Evolutionary conservation across 2,888 invertebrate species (phyloP).

Genomic region (Sclerodermus sp.): DNA sequence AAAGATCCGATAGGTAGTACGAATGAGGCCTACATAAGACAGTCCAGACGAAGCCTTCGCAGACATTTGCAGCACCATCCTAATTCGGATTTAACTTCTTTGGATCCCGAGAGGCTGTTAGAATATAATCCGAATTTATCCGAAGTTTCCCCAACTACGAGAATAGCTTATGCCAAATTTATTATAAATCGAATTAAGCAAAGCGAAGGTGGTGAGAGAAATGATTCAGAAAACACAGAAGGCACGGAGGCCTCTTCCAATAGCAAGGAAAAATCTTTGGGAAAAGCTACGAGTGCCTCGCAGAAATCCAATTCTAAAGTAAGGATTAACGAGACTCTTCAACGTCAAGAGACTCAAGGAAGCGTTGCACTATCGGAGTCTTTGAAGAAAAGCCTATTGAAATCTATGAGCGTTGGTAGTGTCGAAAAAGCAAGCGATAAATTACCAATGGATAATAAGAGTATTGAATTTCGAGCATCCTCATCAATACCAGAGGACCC

Average conservation of each 20-base stretch:
- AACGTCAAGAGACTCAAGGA: background rate
- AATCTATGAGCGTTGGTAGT: conserved; percentile 30
- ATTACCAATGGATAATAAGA: conserved; percentile 1
- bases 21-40: conserved; percentile 67
- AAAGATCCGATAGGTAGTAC: conserved; percentile 80
- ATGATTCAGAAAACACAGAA: conserved; percentile 1
- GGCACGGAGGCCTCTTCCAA: conserved; percentile 4
- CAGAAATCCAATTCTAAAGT: background rate
- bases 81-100: conserved; percentile 63
- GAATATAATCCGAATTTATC: conserved; percentile 81
- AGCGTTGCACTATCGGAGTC: conserved; percentile 16
- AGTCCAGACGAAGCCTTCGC: conserved; percentile 72
- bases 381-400: conserved; percentile 37
- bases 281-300: too few species aligned
- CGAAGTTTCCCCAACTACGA: conserved; percentile 74
- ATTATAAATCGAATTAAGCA: conserved; percentile 70
- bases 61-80: conserved; percentile 72
- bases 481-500: conserved; percentile 66
- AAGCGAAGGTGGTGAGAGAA: conserved; percentile 3
- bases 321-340: conserved; percentile 6
- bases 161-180: conserved; percentile 86
- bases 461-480: conserved; percentile 47
- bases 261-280: too few species aligned
- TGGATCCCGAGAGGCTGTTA: conserved; percentile 74
- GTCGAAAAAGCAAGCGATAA: conserved; percentile 23